These are phyloP conservation scores for Cydia strobilella DNA, from an alignment of 1,140 invertebrate genomes.

Conservation along the genomic window DNA sequence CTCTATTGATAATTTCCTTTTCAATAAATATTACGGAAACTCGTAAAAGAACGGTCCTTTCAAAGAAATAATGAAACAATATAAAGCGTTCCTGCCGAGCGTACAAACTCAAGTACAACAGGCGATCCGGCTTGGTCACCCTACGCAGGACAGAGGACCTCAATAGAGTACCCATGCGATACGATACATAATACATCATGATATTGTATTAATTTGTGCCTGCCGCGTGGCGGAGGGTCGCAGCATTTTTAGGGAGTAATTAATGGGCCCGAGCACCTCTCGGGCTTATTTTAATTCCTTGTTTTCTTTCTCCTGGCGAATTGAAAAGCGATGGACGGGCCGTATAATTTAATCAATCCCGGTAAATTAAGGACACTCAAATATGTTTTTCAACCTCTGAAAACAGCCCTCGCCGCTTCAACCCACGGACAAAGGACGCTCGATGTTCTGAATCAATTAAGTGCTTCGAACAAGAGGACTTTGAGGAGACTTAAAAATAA, in stretches of 20 bases:
- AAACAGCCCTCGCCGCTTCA: conserved; percentile 10
- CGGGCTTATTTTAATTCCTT: conserved; percentile 52
- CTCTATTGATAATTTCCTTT: conserved; percentile 14
- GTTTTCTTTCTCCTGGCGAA: conserved; percentile 43
- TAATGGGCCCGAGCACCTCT: conserved; percentile 53
- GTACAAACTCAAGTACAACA: neutral
- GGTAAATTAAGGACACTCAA: conserved; percentile 39
- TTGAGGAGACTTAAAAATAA: conserved; percentile 3
- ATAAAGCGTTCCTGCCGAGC: neutral
- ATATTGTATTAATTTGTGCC: conserved; percentile 39
- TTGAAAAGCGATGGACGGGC: conserved; percentile 41
- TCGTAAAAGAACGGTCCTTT: neutral
- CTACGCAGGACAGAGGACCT: conserved; percentile 26
- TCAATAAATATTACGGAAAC: conserved; percentile 12
- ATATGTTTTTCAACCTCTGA: conserved; percentile 39
- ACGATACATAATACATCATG: conserved; percentile 39
- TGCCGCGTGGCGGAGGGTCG: conserved; percentile 4
- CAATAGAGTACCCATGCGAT: conserved; percentile 29
- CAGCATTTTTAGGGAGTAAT: conserved; percentile 51
- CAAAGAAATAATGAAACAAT: neutral
- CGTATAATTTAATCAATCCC: conserved; percentile 45
- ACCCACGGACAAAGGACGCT: conserved; percentile 14
- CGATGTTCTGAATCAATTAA: conserved; percentile 10
- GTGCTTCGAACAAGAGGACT: conserved; percentile 2
- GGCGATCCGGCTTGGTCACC: conserved; percentile 29